These are phyloP conservation scores for Dromius quadrimaculatus DNA, from an alignment of 2,888 invertebrate species.

Conservation along the genomic window DNA sequence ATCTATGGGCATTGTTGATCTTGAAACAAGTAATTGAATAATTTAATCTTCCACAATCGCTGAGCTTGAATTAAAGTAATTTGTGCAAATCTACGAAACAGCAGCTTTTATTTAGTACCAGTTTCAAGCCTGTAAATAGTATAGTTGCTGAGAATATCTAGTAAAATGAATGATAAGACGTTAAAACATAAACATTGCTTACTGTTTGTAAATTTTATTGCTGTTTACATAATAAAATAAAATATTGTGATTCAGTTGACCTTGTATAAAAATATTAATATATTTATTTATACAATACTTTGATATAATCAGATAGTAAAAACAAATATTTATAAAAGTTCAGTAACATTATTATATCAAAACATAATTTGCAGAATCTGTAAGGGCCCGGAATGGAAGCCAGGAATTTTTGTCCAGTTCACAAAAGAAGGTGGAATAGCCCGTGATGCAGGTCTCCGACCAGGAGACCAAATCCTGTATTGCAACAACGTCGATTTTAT, in stretches of 20 bases:
- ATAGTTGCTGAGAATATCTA: no score
- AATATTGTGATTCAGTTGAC: not conserved
- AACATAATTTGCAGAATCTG: conserved; percentile 74
- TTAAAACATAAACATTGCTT: conserved; percentile 24
- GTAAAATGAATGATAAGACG: no score
- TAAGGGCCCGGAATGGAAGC: conserved; percentile 88
- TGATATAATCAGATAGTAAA: not conserved
- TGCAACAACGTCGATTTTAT: conserved; percentile 87
- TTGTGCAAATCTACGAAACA: no score
- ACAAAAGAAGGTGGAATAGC: conserved; percentile 92
- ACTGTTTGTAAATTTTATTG: conserved; percentile 20
- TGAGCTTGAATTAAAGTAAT: no score
- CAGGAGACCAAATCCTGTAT: conserved; percentile 91
- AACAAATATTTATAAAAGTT: not conserved
- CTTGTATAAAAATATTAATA: not conserved
- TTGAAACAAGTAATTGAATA: no score
- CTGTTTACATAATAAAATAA: conserved; percentile 15
- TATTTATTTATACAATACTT: not conserved
- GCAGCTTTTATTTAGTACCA: no score
- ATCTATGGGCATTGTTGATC: no score
- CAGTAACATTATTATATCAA: conserved; percentile 33
- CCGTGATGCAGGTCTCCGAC: conserved; percentile 86
- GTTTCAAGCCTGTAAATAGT: no score
- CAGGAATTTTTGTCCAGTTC: conserved; percentile 90
- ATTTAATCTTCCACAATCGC: no score